A percentile compares a stretch with the other conserved stretches of the same genome.
Evolutionary conservation across 2,797 vertebrate species (phyloP).

Genomic region (Takifugu ocellatus): DNA sequence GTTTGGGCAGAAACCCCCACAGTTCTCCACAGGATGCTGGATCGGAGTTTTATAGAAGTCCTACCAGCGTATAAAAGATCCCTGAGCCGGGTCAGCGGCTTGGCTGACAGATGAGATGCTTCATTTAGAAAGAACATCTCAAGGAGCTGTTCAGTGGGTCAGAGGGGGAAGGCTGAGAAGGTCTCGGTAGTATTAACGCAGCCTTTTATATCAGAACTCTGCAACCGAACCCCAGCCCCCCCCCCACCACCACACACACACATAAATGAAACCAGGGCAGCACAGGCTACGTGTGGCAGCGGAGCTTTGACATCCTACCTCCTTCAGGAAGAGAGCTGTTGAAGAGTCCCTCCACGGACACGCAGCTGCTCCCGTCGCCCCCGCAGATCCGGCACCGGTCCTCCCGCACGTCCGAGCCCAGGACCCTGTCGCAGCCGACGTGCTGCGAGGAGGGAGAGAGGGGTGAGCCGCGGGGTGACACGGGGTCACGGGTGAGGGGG

Average conservation of each 20-base stretch:
- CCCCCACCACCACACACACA: not conserved
- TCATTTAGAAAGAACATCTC: too few relatives aligned
- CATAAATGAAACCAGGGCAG: conserved; percentile 6
- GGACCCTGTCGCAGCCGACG: conserved; percentile 92
- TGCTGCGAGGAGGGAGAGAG: conserved; percentile 74
- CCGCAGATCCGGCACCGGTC: conserved; percentile 93
- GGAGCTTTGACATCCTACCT: conserved; percentile 70
- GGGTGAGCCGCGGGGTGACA: conserved; percentile 20
- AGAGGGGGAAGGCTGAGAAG: too few relatives aligned
- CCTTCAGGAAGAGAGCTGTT: conserved; percentile 86
- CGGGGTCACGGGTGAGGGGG: conserved; percentile 43
- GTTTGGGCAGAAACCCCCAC: not conserved
- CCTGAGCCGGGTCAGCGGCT: too few relatives aligned
- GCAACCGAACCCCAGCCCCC: too few relatives aligned
- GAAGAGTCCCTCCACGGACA: conserved; percentile 89
- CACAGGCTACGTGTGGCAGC: conserved; percentile 3
- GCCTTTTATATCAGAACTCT: too few relatives aligned
- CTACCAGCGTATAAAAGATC: not conserved
- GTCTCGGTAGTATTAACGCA: too few relatives aligned
- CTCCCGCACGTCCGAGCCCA: conserved; percentile 90
- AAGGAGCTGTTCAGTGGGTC: too few relatives aligned
- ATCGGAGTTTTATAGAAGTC: not conserved
- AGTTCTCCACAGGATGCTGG: not conserved
- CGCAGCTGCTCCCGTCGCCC: conserved; percentile 89
- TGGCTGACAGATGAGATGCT: too few relatives aligned